Conservation (phyloP, 2,888 invertebrate genomes). For the Amiota communis region DNA sequence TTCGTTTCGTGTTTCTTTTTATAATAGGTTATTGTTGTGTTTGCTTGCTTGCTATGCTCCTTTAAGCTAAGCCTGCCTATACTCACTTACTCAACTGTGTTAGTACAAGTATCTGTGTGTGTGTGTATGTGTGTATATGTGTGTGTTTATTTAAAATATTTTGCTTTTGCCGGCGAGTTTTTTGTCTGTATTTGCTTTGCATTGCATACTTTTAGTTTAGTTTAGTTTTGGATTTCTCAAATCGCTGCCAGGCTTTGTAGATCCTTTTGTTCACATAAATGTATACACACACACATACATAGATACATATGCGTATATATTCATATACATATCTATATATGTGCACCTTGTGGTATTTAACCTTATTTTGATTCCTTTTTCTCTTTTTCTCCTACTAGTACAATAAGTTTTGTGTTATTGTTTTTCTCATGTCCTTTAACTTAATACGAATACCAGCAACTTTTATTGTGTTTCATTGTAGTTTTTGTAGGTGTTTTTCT, state of each 20-base stretch:
- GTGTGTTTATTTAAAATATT: constrained; percentile 35
- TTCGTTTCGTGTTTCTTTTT: too few species aligned
- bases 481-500: constrained; percentile 9
- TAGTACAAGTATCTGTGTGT: constrained; percentile 33
- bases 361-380: constrained; percentile 62
- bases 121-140: constrained; percentile 16
- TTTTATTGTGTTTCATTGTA: constrained; percentile 21
- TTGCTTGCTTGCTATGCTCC: too few species aligned
- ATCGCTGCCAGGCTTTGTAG: constrained; percentile 35
- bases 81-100: too few species aligned
- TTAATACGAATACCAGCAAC: constrained; percentile 34
- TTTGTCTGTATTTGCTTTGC: constrained; percentile 31
- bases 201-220: constrained; percentile 48
- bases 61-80: too few species aligned
- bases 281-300: background rate
- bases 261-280: constrained; percentile 8
- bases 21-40: too few species aligned
- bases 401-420: constrained; percentile 29
- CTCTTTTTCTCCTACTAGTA: constrained; percentile 38
- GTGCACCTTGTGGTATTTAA: constrained; percentile 64
- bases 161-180: constrained; percentile 16
- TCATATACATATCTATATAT: constrained; percentile 34
- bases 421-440: constrained; percentile 19
- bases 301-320: constrained; percentile 6
- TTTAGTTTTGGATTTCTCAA: constrained; percentile 47